Base-by-base conservation (phyloP, 2,888 invertebrate species). In the Pseudococcus longispinus region DNA sequence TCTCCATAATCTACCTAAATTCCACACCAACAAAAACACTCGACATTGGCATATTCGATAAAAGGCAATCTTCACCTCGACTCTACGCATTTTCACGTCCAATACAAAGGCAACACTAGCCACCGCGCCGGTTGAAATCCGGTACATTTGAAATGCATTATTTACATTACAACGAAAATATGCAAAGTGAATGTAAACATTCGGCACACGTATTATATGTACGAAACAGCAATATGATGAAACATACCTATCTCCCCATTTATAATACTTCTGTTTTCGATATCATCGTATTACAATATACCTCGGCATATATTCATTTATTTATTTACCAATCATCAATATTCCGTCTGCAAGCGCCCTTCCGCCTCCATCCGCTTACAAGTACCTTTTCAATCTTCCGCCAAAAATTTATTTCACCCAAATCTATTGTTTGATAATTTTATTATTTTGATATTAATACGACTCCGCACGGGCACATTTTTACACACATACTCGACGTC, bases 121-220 rank as follows among this genome's bases (percentile, higher is more conserved):
- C 84, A 9, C 20, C 51, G 26, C 60, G 20, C 20, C 51, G 46
- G 15, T 37, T n/a, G 37, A 84, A 86, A 55, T 44, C 80, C 23
- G 23, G 74, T 80, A 86, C 86, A 86, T 80, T 44, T 55, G 80
- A 74, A 46, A 86, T 86, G 86, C 86, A 86, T 86, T 86, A 86
- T 86, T 86, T 86, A 86, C 86, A 86, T 86, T 86, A 86, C 86
- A 86, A 86, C 86, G 86, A 86, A 86, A 86, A 86, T 86, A 86
- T 86, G 86, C 86, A 86, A 86, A 86, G 86, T 86, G 86, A 86
- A 86, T 86, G 86, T 86, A 86, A 86, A 86, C 86, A 86, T 86
- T 86, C 86, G 32, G 77, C 86, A 86, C 86, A 86, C 86, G 86
- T 86, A 86, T 74, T 80, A 86, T 46, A 55, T 86, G 55, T 51